Evolutionary conservation across 2,797 vertebrate genomes (phyloP).

Genomic region (Epinephelus coioides): DNA sequence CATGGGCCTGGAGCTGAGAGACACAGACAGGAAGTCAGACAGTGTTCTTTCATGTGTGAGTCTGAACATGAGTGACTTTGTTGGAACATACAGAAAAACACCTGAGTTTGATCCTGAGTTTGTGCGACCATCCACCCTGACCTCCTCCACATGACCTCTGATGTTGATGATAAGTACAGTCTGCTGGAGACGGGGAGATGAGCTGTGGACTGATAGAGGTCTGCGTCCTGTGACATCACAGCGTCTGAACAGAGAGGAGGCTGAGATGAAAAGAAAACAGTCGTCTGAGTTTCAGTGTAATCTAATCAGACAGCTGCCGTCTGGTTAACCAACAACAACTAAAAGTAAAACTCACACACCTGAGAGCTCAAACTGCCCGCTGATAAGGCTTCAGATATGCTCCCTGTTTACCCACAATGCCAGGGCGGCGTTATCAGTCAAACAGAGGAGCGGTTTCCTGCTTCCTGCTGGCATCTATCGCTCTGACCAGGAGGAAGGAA

Average conservation of each 20-base stretch:
- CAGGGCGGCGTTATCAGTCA: constrained; percentile 32
- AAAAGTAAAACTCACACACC: constrained; percentile 26
- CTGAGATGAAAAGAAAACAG: neutral
- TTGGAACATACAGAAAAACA: too few species aligned
- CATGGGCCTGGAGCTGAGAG: too few species aligned
- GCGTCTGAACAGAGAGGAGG: neutral
- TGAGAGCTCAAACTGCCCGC: constrained; percentile 24
- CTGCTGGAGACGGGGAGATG: neutral
- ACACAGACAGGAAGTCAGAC: too few species aligned
- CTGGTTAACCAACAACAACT: constrained; percentile 17
- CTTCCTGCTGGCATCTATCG: neutral
- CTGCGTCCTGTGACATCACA: too few species aligned
- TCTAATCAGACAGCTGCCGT: constrained; percentile 46
- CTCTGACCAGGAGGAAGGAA: constrained; percentile 42
- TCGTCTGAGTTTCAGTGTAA: neutral
- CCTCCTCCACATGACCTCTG: too few species aligned
- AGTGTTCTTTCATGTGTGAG: too few species aligned
- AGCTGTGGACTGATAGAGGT: too few species aligned
- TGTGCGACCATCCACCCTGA: too few species aligned
- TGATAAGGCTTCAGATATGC: constrained; percentile 27
- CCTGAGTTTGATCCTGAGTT: too few species aligned
- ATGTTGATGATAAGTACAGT: too few species aligned
- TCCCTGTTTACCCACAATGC: constrained; percentile 35
- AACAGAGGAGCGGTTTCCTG: constrained; percentile 43
- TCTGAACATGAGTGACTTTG: too few species aligned